Evolutionary conservation across 1,140 invertebrate genomes (phyloP).

Genomic region (Megalopta genalis): DNA sequence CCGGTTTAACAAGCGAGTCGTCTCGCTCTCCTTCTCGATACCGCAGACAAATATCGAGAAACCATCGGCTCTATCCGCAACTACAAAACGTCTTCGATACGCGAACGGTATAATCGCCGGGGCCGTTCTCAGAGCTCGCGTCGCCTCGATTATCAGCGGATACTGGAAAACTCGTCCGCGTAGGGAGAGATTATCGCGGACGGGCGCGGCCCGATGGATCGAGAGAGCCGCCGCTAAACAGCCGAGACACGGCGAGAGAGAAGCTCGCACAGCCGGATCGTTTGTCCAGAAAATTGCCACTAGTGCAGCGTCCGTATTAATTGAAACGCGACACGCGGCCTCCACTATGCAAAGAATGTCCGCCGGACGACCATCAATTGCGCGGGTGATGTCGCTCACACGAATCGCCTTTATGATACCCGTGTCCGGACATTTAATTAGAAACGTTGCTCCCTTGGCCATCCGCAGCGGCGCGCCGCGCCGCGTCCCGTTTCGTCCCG

Average conservation of each 20-base stretch:
- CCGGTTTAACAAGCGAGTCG: too few species aligned
- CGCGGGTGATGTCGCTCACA: conserved; percentile 56
- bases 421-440: conserved; percentile 66
- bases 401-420: conserved; percentile 53
- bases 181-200: conserved; percentile 23
- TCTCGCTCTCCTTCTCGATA: too few species aligned
- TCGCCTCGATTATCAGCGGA: neutral
- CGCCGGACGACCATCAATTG: conserved; percentile 52
- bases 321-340: conserved; percentile 29
- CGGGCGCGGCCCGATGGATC: too few species aligned
- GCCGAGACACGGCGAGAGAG: too few species aligned
- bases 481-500: too few species aligned
- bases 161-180: conserved; percentile 31
- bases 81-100: too few species aligned
- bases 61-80: too few species aligned
- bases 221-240: neutral
- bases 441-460: conserved; percentile 33
- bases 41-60: too few species aligned
- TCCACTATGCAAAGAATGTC: conserved; percentile 24
- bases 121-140: too few species aligned
- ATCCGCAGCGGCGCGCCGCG: neutral
- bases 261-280: neutral
- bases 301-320: conserved; percentile 11
- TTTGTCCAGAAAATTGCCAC: conserved; percentile 19
- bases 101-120: too few species aligned